Base-by-base conservation (phyloP, 2,113 vertebrate species). In the Cyanoramphus novaezelandiae region DNA sequence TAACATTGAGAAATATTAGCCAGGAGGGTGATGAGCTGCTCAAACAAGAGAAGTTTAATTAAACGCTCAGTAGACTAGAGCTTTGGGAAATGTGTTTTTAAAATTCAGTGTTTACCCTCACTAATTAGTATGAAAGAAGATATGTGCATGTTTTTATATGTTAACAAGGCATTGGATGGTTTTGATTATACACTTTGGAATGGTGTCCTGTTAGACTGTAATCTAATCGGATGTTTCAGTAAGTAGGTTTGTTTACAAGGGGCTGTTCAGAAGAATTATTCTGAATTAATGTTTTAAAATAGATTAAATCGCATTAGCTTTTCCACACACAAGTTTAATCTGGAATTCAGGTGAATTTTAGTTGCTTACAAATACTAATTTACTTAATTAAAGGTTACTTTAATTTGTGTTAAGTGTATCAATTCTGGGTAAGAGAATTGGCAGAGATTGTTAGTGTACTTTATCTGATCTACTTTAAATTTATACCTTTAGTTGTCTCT, bases 241-340 rank as follows among this genome's bases (percentile, higher is more conserved):
- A 79, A 87, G 71, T 55, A 59, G 70, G 16, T 90, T 93, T 94
- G 88, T 76, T 95, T 89, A 82, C 85, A 47, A 72, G 70, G 62
- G 18, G 1, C 37, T 62, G 63, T 79, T 95, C 62, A 12, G 74
- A 91, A 90, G 70, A 94, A 47, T 96, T 82, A 87, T 59, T 85
- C 7, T 31, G 67, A 86, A 94, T 92, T 72, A 69, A 62, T 81
- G 57, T 77, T 92, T 92, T 88, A 70, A 93, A 93, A 92, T 49
- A 62, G 90, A 90, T 93, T 90, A 90, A 93, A 18, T 21, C 8
- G 37, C 37, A 37, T n/a, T n/a, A n/a, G n/a, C n/a, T n/a, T n/a
- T n/a, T n/a, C n/a, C n/a, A n/a, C n/a, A n/a, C n/a, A n/a, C n/a
- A n/a, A n/a, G n/a, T n/a, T n/a, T n/a, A n/a, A 37, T 37, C 37